These are phyloP conservation scores for Spongilla lacustris DNA, from an alignment of 37 sponge, comb jelly and placozoan species.

Conservation along the genomic window DNA sequence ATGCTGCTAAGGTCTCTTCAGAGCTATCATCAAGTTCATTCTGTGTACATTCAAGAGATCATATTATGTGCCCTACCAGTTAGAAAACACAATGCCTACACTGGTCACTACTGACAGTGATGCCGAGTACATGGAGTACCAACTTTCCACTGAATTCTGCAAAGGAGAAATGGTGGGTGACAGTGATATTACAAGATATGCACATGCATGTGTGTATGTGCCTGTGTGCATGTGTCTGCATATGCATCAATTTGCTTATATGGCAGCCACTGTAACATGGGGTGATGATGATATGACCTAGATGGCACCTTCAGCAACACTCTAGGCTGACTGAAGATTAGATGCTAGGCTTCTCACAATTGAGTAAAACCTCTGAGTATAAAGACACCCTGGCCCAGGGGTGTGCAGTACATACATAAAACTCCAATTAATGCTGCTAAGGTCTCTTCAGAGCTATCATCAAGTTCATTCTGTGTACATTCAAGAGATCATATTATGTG, in stretches of 20 bases:
- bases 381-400: neutral
- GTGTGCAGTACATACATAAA: neutral
- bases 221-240: neutral
- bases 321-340: neutral
- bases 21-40: neutral
- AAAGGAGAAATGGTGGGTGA: neutral
- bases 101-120: neutral
- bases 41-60: neutral
- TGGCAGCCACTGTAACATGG: too few relatives aligned
- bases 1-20: neutral
- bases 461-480: neutral
- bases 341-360: neutral
- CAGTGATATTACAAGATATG: too few relatives aligned
- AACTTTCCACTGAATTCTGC: neutral
- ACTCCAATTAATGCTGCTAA: neutral
- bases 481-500: neutral
- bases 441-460: neutral
- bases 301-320: neutral
- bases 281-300: neutral
- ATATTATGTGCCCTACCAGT: neutral
- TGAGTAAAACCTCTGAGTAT: neutral
- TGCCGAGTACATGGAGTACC: neutral
- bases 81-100: neutral
- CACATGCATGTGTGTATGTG: neutral
- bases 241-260: neutral